Evolutionary conservation across 2,113 vertebrate genomes (phyloP), one percentile per base, ranked within the genome.

Genomic region (Mustelus asterias): DNA sequence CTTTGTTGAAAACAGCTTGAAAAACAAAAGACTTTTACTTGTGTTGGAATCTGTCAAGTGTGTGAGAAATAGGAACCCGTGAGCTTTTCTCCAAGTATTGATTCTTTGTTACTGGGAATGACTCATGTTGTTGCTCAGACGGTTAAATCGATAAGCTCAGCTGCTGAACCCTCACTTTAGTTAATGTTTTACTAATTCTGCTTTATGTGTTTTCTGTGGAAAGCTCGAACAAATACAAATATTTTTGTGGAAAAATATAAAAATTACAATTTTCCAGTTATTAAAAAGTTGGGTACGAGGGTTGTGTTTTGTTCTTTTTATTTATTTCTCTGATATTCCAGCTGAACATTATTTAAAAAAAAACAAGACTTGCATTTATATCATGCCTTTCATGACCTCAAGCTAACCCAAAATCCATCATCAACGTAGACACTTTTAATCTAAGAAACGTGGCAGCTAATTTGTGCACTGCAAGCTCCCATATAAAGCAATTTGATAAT

Each of bases 41-140:
- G 20, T 18, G 20, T 9, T 65, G 60, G n/a, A 93, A 93, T 16
- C 58, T 65, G 60, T 33, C 22, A 48, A 95, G 26, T 37, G 29
- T 72, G n/a, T 95, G 41, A 95, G 3, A 10, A 48, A 54, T 33
- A 41, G 24, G 29, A 95, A 24, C 44, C 69, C 37, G 48, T 54
- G 44, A 72, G 69, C 41, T 29, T 24, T 54, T 44, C 44, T 95
- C 44, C 44, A 41, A 60, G 26, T 76, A 95, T 95, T 76, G 94
- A 95, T 95, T 95, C 67, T 29, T 54, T 72, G 94, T 95, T 95
- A 76, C 69, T 54, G 22, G 41, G 18, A 95, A 44, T 29, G 94
- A 76, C 8, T 65, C 29, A 4, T 95, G 22, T 72, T 95, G 10
- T 72, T 54, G 37, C 10, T 95, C 41, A 48, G 94, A 13, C 4